These are phyloP conservation scores for Thymelicus lineola DNA, from an alignment of 2,888 invertebrate genomes.

Conservation along the genomic window DNA sequence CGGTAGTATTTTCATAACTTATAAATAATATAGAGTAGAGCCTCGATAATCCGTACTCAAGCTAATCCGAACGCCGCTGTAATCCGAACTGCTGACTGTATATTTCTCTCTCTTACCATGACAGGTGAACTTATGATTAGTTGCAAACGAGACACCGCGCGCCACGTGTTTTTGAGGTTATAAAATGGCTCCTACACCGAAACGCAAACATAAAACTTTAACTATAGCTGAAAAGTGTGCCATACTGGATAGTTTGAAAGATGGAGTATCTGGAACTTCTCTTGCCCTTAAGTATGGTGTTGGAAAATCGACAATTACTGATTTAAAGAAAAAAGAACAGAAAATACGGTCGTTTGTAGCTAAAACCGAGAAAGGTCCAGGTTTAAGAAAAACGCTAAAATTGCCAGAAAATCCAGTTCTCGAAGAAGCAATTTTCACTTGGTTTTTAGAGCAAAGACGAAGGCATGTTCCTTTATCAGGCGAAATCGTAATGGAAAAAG, in stretches of 20 bases:
- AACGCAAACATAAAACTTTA: slow-evolving; percentile 4
- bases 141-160: no score
- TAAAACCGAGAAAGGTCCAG: slow-evolving; percentile 38
- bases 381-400: slow-evolving; percentile 37
- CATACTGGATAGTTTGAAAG: slow-evolving; percentile 4
- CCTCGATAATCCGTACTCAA: no score
- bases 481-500: slow-evolving; percentile 39
- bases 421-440: slow-evolving; percentile 41
- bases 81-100: no score
- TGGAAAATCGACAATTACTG: slow-evolving; percentile 39
- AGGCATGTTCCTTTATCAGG: slow-evolving; percentile 38
- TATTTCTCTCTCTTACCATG: no score
- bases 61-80: no score
- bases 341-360: slow-evolving; percentile 34
- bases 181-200: slow-evolving; percentile 4
- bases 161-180: background rate
- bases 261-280: slow-evolving; percentile 1
- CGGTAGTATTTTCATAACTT: no score
- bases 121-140: no score
- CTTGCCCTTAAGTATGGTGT: slow-evolving; percentile 37
- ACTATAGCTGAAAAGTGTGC: slow-evolving; percentile 4
- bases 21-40: no score
- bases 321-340: slow-evolving; percentile 37
- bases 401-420: slow-evolving; percentile 36
- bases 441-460: slow-evolving; percentile 40